These are phyloP conservation scores for Dryococelus australis DNA, from an alignment of 2,888 invertebrate species.

Conservation along the genomic window DNA sequence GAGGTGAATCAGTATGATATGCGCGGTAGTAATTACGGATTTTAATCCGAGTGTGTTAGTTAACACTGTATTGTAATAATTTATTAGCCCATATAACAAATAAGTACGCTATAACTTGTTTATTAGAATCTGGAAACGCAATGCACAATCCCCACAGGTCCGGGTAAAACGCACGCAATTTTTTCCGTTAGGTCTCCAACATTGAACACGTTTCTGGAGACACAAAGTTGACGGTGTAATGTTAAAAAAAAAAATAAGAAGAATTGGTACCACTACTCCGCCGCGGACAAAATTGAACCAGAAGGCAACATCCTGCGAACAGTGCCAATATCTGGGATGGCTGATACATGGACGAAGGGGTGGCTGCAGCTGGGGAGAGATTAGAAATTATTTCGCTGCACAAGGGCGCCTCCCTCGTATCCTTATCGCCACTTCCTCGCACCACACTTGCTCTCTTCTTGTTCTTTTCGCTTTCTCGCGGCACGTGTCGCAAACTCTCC, in stretches of 20 bases:
- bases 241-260: background rate
- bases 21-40: no score
- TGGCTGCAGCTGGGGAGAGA: conserved; percentile 3
- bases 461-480: background rate
- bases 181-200: background rate
- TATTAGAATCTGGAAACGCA: no score
- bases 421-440: background rate
- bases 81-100: no score
- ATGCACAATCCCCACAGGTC: no score
- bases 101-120: no score
- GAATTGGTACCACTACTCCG: background rate
- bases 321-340: conserved; percentile 9
- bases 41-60: no score
- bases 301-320: background rate
- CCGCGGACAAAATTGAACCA: background rate
- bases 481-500: background rate
- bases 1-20: no score
- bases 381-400: background rate
- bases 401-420: background rate
- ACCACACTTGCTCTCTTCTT: background rate
- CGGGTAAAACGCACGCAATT: no score
- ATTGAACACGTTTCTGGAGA: background rate
- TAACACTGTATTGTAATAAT: no score
- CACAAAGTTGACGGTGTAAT: background rate
- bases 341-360: background rate